These are phyloP conservation scores for Muntiacus reevesi DNA, from an alignment of 2,113 vertebrate genomes.

Conservation along the genomic window DNA sequence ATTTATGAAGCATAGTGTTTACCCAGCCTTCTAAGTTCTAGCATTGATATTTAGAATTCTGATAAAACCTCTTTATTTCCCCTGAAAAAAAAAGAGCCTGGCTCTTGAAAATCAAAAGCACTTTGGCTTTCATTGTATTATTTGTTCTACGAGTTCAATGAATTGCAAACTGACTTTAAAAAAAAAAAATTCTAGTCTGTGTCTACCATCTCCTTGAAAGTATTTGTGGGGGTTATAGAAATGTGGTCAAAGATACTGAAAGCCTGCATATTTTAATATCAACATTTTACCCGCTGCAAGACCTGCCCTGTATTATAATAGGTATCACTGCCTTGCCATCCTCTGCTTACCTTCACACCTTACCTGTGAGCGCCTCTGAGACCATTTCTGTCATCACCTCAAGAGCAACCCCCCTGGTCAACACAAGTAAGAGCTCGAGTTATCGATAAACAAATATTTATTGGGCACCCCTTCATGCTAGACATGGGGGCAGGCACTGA, in stretches of 20 bases:
- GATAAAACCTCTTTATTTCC: not conserved
- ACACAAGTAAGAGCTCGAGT: not conserved
- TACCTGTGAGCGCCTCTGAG: not conserved
- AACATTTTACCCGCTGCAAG: not conserved
- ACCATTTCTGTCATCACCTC: not conserved
- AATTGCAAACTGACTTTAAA: not conserved
- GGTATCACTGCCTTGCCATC: not conserved
- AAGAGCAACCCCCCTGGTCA: not conserved
- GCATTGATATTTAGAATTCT: not conserved
- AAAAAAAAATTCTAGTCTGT: not conserved
- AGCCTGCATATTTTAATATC: not conserved
- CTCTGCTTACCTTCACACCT: not conserved
- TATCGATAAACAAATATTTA: not conserved
- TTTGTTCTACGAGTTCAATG: not conserved
- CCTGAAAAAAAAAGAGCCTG: not conserved
- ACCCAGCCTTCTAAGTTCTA: not conserved
- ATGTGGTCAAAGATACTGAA: not conserved
- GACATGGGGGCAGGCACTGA: not conserved
- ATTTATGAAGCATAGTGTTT: not conserved
- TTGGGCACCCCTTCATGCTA: not conserved
- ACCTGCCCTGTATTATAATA: accelerated
- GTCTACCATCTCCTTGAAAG: not conserved
- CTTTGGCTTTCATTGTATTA: not conserved
- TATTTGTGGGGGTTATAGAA: not conserved
- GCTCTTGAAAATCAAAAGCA: conserved; percentile 22